These are phyloP conservation scores for Aethina tumida DNA, from an alignment of 1,140 invertebrate genomes.

Conservation along the genomic window DNA sequence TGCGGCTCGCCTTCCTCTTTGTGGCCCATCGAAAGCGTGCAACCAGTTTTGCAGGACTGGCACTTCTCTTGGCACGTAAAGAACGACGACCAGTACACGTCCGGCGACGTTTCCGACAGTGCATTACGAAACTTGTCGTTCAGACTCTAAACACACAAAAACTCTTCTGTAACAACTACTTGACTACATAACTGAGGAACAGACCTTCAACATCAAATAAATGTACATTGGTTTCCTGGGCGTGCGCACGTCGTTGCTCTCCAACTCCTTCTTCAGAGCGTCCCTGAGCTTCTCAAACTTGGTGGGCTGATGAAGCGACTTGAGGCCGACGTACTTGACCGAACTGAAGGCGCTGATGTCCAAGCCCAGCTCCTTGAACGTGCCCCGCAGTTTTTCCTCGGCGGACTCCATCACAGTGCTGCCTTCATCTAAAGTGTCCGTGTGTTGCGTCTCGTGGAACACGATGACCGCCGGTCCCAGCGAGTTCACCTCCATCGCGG, in stretches of 20 bases:
- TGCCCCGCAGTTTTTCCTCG: slow-evolving; percentile 53
- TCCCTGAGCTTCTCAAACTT: slow-evolving; percentile 44
- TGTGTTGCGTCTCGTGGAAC: slow-evolving; percentile 73
- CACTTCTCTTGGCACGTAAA: slow-evolving; percentile 68
- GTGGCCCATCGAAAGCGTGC: slow-evolving; percentile 69
- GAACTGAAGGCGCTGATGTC: slow-evolving; percentile 64
- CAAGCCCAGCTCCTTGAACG: slow-evolving; percentile 52
- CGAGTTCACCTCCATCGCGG: slow-evolving; percentile 15
- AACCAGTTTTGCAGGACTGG: slow-evolving; percentile 60
- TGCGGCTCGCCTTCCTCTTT: slow-evolving; percentile 56
- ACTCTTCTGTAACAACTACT: not conserved
- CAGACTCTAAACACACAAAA: slow-evolving; percentile 41
- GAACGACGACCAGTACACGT: slow-evolving; percentile 70
- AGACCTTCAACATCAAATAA: slow-evolving; percentile 57
- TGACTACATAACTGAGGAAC: too few relatives aligned
- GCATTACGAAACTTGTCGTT: slow-evolving; percentile 71
- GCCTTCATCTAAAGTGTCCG: slow-evolving; percentile 44
- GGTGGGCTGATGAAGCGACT: slow-evolving; percentile 46
- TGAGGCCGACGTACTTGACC: slow-evolving; percentile 59
- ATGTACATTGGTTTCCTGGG: slow-evolving; percentile 54
- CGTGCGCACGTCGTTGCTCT: slow-evolving; percentile 58
- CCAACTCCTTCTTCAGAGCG: slow-evolving; percentile 47
- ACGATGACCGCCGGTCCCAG: slow-evolving; percentile 65
- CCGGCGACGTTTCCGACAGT: slow-evolving; percentile 49
- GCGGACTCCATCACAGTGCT: slow-evolving; percentile 47